Percentiles rank a stretch among this genome's conserved stretches.
Conservation (phyloP, 2,888 invertebrate genomes). For the Rhorus exstirpatorius region DNA sequence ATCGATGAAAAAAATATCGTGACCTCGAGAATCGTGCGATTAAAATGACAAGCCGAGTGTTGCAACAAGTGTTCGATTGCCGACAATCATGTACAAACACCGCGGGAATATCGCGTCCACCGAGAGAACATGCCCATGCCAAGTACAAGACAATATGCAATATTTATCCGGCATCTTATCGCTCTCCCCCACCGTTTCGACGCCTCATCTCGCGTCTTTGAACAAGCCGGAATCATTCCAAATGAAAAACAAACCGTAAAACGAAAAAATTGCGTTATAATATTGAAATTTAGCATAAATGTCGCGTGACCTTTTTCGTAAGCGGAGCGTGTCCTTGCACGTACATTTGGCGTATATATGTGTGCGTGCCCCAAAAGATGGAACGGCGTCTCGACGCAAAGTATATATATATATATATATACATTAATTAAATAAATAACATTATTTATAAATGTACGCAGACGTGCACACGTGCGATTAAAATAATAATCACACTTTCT, state of each 20-base stretch:
- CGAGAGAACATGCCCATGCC: neutral
- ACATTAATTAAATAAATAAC: neutral
- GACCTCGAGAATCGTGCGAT: constrained; percentile 60
- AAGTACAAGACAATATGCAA: neutral
- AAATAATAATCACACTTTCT: constrained; percentile 21
- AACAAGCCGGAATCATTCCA: constrained; percentile 4
- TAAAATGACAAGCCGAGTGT: constrained; percentile 23
- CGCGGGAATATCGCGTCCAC: neutral
- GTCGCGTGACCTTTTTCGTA: constrained; percentile 9
- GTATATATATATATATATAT: too few species aligned
- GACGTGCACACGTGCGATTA: neutral
- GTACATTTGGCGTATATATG: too few species aligned
- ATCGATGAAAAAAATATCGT: constrained; percentile 46
- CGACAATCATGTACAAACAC: neutral
- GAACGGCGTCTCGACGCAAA: neutral
- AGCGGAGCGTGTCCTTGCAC: constrained; percentile 19
- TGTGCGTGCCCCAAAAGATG: neutral
- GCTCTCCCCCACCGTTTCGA: neutral
- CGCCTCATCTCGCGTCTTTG: neutral
- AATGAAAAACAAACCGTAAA: neutral
- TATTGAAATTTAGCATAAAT: too few species aligned
- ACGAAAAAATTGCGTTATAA: neutral
- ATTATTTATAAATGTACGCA: neutral
- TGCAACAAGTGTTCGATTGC: constrained; percentile 57
- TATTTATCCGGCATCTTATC: neutral